Evolutionary conservation across 2,888 invertebrate genomes (phyloP).

Genomic region (Meteorus cinctellus): DNA sequence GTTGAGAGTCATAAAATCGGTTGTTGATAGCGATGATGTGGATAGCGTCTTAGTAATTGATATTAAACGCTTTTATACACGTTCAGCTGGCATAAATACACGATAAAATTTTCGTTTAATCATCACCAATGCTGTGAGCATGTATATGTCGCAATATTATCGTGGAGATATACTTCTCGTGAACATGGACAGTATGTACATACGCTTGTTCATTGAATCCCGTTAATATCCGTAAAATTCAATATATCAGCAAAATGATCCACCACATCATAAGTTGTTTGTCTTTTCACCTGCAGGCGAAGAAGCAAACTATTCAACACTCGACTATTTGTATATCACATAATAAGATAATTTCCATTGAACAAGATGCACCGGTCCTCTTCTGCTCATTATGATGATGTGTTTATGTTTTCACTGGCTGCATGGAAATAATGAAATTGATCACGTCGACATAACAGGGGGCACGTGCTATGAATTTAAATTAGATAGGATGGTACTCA

Average conservation of each 20-base stretch:
- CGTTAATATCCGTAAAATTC: not conserved
- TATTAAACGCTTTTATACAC: slow-evolving; percentile 57
- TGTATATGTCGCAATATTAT: slow-evolving; percentile 7
- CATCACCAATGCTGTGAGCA: slow-evolving; percentile 25
- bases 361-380: slow-evolving; percentile 21
- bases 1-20: slow-evolving; percentile 11
- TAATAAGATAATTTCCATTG: slow-evolving; percentile 26
- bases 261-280: not conserved
- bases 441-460: slow-evolving; percentile 1
- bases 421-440: slow-evolving; percentile 40
- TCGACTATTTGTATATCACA: slow-evolving; percentile 10
- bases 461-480: slow-evolving; percentile 31
- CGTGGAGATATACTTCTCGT: not conserved
- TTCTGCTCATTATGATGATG: slow-evolving; percentile 33
- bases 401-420: slow-evolving; percentile 37
- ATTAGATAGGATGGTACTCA: not conserved
- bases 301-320: not conserved
- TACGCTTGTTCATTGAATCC: not conserved
- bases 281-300: not conserved
- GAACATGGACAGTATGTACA: not conserved
- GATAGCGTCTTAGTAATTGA: slow-evolving; percentile 54
- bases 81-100: slow-evolving; percentile 51
- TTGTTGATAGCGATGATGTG: slow-evolving; percentile 50
- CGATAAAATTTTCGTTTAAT: slow-evolving; percentile 55
- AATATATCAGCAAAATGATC: not conserved